Conservation (phyloP, 2,797 vertebrate genomes). For the Thalassophryne amazonica region DNA sequence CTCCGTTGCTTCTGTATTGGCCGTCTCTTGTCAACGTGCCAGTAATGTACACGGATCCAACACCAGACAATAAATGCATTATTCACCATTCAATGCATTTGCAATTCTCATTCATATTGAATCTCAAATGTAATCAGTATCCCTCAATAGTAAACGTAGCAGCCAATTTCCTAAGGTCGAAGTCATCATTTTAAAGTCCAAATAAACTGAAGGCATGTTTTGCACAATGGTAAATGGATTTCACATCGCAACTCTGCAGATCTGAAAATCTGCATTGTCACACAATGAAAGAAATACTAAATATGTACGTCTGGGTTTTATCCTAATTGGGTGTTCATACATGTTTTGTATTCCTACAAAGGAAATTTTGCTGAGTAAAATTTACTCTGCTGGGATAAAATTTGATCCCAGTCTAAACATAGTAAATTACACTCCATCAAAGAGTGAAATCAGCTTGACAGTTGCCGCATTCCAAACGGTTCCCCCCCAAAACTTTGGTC, state of each 20-base stretch:
- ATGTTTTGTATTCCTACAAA: constrained; percentile 32
- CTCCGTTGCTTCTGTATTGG: constrained; percentile 37
- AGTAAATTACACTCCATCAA: too few species aligned
- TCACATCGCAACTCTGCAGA: constrained; percentile 45
- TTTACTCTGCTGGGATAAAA: too few species aligned
- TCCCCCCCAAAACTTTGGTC: too few species aligned
- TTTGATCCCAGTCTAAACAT: too few species aligned
- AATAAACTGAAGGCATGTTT: constrained; percentile 33
- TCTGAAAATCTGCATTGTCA: constrained; percentile 51
- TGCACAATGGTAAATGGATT: constrained; percentile 50
- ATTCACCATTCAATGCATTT: constrained; percentile 41
- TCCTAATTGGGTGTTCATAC: too few species aligned
- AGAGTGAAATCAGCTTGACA: too few species aligned
- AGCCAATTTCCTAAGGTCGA: constrained; percentile 39
- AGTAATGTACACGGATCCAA: constrained; percentile 6
- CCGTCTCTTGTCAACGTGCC: constrained; percentile 10
- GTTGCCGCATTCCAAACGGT: too few species aligned
- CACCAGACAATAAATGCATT: constrained; percentile 45
- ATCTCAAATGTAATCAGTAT: constrained; percentile 62
- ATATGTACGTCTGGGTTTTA: constrained; percentile 17
- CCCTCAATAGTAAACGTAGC: constrained; percentile 39
- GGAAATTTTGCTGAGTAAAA: too few species aligned
- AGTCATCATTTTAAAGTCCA: constrained; percentile 45
- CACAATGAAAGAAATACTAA: constrained; percentile 1
- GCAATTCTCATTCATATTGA: constrained; percentile 47